phyloP scores from a whole-genome alignment of 2,797 vertebrate species.

The Ceryle rudis region DNA sequence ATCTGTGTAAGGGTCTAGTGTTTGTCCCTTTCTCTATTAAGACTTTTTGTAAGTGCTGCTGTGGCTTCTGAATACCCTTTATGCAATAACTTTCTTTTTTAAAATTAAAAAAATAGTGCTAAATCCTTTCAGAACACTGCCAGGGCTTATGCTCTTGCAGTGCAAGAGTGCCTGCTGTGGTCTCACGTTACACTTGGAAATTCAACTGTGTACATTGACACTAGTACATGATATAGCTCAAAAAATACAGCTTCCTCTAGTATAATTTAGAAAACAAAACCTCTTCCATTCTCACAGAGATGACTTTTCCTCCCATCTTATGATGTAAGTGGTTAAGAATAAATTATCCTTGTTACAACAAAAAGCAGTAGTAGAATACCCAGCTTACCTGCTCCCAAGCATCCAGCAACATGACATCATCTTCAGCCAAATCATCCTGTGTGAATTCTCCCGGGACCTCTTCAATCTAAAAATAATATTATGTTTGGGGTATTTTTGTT shows the following conservation, averaged over 20 bases:
- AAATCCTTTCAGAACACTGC: background rate
- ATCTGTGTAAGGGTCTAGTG: background rate
- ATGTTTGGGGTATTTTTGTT: background rate
- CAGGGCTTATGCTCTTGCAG: background rate
- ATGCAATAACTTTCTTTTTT: background rate
- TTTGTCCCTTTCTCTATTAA: background rate
- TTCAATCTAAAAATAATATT: conserved; percentile 83
- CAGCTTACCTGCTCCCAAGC: conserved; percentile 88
- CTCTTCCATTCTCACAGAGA: background rate
- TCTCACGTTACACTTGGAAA: background rate
- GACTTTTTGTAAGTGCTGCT: background rate
- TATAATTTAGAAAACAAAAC: background rate
- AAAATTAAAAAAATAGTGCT: background rate
- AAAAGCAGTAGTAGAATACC: background rate
- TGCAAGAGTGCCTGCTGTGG: background rate
- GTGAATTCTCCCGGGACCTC: conserved; percentile 92
- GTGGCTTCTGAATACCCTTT: background rate
- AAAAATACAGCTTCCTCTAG: background rate
- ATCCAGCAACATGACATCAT: conserved; percentile 93
- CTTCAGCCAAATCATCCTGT: conserved; percentile 93
- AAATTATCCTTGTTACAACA: background rate
- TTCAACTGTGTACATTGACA: background rate
- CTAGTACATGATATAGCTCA: background rate
- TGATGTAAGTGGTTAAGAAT: background rate
- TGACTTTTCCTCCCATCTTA: background rate